Conservation (phyloP, 2,797 vertebrate species). For the Leucoraja ocellata region DNA sequence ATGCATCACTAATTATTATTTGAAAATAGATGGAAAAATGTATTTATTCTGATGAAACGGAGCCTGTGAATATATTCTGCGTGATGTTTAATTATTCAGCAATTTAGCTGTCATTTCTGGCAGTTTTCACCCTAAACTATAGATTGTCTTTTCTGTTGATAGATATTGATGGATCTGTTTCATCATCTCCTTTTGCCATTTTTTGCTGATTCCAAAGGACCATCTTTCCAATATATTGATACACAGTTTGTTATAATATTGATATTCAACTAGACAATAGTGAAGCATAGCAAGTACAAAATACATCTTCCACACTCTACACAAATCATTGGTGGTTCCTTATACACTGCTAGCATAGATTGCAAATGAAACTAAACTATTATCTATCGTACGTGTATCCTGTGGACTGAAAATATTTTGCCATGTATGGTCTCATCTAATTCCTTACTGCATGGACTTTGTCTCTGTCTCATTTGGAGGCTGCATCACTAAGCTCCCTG, state of each 20-base stretch:
- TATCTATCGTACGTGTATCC: not conserved
- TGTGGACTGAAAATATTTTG: not conserved
- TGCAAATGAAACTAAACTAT: not conserved
- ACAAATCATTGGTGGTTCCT: too few species aligned
- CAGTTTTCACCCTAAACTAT: not conserved
- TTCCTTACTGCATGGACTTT: not conserved
- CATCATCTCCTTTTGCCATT: not conserved
- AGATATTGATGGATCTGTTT: not conserved
- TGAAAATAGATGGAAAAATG: not conserved
- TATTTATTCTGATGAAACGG: not conserved
- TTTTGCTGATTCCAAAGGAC: not conserved
- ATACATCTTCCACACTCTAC: not conserved
- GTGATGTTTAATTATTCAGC: constrained; percentile 16
- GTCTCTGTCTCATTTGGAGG: constrained; percentile 4
- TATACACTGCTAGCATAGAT: too few species aligned
- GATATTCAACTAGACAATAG: not conserved
- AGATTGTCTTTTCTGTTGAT: not conserved
- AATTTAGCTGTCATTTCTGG: not conserved
- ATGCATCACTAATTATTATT: constrained; percentile 15
- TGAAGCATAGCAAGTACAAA: too few species aligned
- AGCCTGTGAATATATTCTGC: not conserved
- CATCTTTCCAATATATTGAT: not conserved
- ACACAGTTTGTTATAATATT: not conserved
- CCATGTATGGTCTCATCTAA: not conserved
- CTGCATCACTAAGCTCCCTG: not conserved